These are phyloP conservation scores for Myotis yumanensis DNA, from an alignment of 2,113 vertebrate genomes.

Conservation along the genomic window DNA sequence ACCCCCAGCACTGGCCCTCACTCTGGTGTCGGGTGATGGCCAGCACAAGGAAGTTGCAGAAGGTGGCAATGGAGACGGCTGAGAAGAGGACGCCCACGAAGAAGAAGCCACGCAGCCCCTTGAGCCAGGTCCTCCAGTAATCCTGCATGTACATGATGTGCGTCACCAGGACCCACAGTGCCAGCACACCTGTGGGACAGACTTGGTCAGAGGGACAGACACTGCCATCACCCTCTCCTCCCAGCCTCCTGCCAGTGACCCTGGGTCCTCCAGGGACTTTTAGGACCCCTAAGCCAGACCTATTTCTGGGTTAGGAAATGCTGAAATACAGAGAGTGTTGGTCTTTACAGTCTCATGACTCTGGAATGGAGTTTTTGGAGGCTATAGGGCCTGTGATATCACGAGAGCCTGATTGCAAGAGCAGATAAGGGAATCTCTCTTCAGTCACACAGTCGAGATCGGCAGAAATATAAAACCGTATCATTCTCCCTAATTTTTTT, in stretches of 20 bases:
- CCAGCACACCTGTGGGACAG: slow-evolving; percentile 90
- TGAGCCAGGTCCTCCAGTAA: slow-evolving; percentile 97
- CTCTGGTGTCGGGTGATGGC: slow-evolving; percentile 90
- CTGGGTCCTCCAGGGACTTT: not conserved
- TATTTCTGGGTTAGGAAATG: not conserved
- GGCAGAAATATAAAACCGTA: not conserved
- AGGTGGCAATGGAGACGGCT: slow-evolving; percentile 86
- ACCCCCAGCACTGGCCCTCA: slow-evolving; percentile 79
- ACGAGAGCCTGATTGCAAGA: not conserved
- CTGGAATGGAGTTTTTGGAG: not conserved
- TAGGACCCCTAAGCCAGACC: not conserved
- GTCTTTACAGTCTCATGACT: not conserved
- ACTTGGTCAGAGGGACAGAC: not conserved
- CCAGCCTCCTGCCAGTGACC: not conserved
- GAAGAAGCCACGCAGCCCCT: slow-evolving; percentile 94
- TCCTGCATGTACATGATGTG: slow-evolving; percentile 98
- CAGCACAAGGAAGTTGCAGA: slow-evolving; percentile 89
- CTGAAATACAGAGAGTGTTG: not conserved
- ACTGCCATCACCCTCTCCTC: no score
- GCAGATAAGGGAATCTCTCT: not conserved
- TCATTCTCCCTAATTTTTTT: not conserved
- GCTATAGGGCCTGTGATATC: not conserved
- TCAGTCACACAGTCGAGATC: not conserved
- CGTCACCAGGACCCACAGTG: slow-evolving; percentile 94
- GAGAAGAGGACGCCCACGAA: slow-evolving; percentile 89